Evolutionary conservation across 2,888 invertebrate genomes (phyloP).

Genomic region (Hemicrepidius hirtus): DNA sequence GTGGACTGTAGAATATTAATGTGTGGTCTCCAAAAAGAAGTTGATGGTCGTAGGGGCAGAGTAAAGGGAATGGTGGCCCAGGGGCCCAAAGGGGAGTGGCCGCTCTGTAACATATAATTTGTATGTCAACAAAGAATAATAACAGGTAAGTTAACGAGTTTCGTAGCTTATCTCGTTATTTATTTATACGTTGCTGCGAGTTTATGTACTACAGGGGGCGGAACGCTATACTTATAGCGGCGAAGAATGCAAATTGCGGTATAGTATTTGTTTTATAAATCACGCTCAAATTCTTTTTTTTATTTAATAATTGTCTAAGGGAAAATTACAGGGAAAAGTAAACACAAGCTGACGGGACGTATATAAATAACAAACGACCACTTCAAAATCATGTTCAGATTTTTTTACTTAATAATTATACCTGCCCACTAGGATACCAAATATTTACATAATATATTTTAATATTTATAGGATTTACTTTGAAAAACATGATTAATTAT

Average conservation of each 20-base stretch:
- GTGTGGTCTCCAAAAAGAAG: slow-evolving; percentile 49
- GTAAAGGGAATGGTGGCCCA: slow-evolving; percentile 39
- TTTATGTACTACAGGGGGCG: slow-evolving; percentile 54
- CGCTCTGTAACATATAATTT: slow-evolving; percentile 69
- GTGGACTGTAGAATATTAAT: slow-evolving; percentile 34
- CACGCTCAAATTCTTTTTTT: slow-evolving; percentile 60
- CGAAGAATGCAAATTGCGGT: slow-evolving; percentile 63
- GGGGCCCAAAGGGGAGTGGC: slow-evolving; percentile 63
- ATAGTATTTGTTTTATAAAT: slow-evolving; percentile 64
- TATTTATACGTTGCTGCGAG: slow-evolving; percentile 64
- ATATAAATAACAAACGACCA: slow-evolving; percentile 11
- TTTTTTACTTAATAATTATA: slow-evolving; percentile 10
- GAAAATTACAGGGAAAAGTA: slow-evolving; percentile 34
- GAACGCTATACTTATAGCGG: slow-evolving; percentile 55
- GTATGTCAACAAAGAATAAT: slow-evolving; percentile 72
- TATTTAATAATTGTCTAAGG: slow-evolving; percentile 30
- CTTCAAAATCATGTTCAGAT: slow-evolving; percentile 15
- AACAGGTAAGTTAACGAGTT: slow-evolving; percentile 70
- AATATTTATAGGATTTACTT: neutral
- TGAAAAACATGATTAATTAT: neutral
- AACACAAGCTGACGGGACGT: slow-evolving; percentile 23
- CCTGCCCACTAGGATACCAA: slow-evolving; percentile 1
- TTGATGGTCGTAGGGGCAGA: slow-evolving; percentile 33
- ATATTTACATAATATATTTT: slow-evolving; percentile 21
- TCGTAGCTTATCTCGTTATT: slow-evolving; percentile 68